Conservation (phyloP, 2,797 vertebrate species). For the Tragelaphus eurycerus region DNA sequence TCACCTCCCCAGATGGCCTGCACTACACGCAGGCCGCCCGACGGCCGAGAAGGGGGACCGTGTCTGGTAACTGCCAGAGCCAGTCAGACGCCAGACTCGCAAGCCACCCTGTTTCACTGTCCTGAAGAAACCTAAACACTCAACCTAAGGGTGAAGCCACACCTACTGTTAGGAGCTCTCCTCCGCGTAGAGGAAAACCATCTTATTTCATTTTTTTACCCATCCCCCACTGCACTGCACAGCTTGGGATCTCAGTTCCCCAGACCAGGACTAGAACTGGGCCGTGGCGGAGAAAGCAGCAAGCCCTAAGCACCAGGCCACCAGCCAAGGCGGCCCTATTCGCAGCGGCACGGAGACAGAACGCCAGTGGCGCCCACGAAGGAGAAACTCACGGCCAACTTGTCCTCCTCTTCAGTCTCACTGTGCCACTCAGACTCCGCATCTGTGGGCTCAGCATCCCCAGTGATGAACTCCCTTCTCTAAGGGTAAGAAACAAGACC, state of each 20-base stretch:
- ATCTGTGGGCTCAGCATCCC: slow-evolving; percentile 93
- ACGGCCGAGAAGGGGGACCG: rapidly evolving
- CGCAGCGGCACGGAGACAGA: rapidly evolving
- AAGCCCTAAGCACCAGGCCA: rapidly evolving
- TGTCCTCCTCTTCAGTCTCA: slow-evolving; percentile 95
- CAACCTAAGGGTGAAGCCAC: rapidly evolving
- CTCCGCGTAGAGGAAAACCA: rapidly evolving
- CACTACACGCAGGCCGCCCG: rapidly evolving
- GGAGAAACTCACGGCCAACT: slow-evolving; percentile 90
- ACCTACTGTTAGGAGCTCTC: rapidly evolving
- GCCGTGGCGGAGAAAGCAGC: neutral
- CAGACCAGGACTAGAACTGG: neutral
- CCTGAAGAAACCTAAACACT: rapidly evolving
- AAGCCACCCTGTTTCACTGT: rapidly evolving
- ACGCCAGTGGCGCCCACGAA: rapidly evolving
- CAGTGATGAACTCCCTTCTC: slow-evolving; percentile 93
- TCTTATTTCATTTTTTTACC: too few species aligned
- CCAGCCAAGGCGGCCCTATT: neutral
- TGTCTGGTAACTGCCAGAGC: neutral
- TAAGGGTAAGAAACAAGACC: slow-evolving; percentile 66
- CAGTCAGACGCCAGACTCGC: rapidly evolving
- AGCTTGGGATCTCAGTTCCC: neutral
- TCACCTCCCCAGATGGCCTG: neutral
- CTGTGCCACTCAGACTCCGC: slow-evolving; percentile 96
- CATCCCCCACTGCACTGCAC: neutral